phyloP scores from a whole-genome alignment of 2,888 invertebrate genomes.

The Nipponacmea schrenckii region DNA sequence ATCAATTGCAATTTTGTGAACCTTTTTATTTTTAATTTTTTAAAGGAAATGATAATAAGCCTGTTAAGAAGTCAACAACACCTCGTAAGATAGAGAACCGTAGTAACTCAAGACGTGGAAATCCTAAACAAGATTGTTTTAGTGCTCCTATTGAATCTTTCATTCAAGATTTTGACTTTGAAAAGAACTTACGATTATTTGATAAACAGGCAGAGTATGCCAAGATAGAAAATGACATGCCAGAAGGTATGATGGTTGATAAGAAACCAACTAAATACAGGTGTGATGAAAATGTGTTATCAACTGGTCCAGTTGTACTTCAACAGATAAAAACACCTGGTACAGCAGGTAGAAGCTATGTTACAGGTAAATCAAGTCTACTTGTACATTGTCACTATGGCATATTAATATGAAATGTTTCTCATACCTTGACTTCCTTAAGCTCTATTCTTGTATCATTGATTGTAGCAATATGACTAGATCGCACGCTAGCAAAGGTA shows the following conservation, averaged over 20 bases:
- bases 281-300: conserved; percentile 87
- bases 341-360: conserved; percentile 72
- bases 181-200: conserved; percentile 90
- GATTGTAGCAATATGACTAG: background rate
- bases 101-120: conserved; percentile 70
- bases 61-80: conserved; percentile 45
- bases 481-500: background rate
- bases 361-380: conserved; percentile 71
- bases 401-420: no score
- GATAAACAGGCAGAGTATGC: conserved; percentile 85
- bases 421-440: background rate
- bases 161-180: conserved; percentile 88
- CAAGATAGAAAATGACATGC: conserved; percentile 73
- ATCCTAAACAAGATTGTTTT: conserved; percentile 76
- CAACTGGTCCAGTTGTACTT: conserved; percentile 74
- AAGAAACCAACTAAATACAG: conserved; percentile 73
- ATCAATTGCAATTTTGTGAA: no score
- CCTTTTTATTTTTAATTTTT: conserved; percentile 5
- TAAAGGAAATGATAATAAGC: conserved; percentile 23
- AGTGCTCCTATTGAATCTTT: conserved; percentile 78
- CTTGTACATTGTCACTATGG: background rate
- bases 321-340: conserved; percentile 80
- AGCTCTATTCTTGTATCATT: background rate
- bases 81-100: conserved; percentile 71
- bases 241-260: conserved; percentile 42